These are phyloP conservation scores for Ectobius pallidus DNA, from an alignment of 2,888 invertebrate genomes.

Conservation along the genomic window DNA sequence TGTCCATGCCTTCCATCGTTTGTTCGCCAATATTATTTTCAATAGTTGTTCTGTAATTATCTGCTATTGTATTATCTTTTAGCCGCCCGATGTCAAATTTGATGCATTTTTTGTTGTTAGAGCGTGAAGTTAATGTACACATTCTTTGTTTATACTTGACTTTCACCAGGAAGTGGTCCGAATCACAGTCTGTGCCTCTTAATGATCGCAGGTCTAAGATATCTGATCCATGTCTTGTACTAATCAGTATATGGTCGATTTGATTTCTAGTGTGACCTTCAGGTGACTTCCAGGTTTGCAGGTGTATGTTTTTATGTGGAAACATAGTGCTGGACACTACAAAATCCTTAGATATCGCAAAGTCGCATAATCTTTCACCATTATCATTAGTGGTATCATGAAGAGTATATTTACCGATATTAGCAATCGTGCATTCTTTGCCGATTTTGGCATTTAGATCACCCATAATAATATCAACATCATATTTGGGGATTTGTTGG, in stretches of 20 bases:
- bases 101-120: too few species aligned
- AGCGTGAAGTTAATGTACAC: too few species aligned
- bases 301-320: constrained; percentile 31
- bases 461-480: constrained; percentile 19
- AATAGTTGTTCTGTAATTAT: background rate
- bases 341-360: constrained; percentile 18
- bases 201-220: too few species aligned
- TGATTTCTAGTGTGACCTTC: too few species aligned
- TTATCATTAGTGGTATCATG: constrained; percentile 31
- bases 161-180: too few species aligned
- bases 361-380: constrained; percentile 8
- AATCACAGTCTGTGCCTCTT: too few species aligned
- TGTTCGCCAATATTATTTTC: background rate
- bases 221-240: too few species aligned
- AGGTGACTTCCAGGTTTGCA: constrained; percentile 20
- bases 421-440: background rate
- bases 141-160: too few species aligned
- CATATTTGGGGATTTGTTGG: constrained; percentile 15
- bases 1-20: background rate
- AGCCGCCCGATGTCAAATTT: too few species aligned
- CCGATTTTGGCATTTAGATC: constrained; percentile 29
- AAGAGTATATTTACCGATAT: constrained; percentile 19
- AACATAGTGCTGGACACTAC: constrained; percentile 20
- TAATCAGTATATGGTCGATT: constrained; percentile 33
- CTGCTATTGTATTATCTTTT: constrained; percentile 5